Percentiles rank a stretch among this genome's conserved stretches.
phyloP scores from a whole-genome alignment of 2,113 vertebrate genomes.

The Canis aureus region DNA sequence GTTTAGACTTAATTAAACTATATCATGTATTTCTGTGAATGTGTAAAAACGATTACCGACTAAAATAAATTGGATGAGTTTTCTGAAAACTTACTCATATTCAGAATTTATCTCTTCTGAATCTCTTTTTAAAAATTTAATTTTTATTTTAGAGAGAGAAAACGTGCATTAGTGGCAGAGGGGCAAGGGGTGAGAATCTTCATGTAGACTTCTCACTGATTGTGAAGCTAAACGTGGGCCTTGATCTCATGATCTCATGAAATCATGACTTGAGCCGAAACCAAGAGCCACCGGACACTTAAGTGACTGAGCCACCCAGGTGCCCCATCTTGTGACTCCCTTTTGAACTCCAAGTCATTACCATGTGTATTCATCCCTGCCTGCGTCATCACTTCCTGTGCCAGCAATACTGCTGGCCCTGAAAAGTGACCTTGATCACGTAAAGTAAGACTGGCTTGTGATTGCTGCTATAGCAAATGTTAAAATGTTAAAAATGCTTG shows the following conservation, averaged over 20 bases:
- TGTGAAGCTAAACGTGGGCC: neutral
- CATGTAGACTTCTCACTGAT: neutral
- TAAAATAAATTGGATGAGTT: slow-evolving; percentile 46
- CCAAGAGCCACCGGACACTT: neutral
- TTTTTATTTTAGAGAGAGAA: neutral
- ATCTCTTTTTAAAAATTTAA: neutral
- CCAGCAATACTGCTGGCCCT: neutral
- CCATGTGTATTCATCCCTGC: neutral
- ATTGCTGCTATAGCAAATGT: neutral
- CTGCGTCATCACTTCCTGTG: neutral
- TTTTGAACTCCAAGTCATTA: neutral
- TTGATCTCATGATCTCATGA: neutral
- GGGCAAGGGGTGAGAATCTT: neutral
- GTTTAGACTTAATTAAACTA: neutral
- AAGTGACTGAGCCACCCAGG: neutral
- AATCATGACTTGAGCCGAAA: neutral
- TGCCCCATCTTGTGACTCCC: neutral
- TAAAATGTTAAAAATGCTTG: neutral
- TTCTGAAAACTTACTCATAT: slow-evolving; percentile 4
- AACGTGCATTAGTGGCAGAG: neutral
- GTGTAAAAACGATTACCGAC: neutral
- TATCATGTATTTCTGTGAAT: neutral
- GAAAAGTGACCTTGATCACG: neutral
- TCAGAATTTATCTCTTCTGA: slow-evolving; percentile 33
- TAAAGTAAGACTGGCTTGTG: neutral